Evolutionary conservation across 92 coral and sea anemone species (phyloP).

Genomic region (Ricordea florida): DNA sequence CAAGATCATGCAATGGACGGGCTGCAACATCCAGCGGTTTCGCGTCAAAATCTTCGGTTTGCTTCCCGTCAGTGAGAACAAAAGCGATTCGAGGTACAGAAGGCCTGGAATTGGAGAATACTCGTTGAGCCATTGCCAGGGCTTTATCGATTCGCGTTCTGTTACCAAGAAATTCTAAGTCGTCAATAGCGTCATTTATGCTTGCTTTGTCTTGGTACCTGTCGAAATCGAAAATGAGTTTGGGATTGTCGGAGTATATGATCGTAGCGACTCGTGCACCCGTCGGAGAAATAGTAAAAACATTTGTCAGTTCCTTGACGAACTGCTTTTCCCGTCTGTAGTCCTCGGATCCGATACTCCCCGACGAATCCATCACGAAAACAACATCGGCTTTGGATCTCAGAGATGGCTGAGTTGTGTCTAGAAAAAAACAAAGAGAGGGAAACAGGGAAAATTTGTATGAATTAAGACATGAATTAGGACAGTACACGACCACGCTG

Average conservation of each 20-base stretch:
- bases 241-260: slow-evolving; percentile 76
- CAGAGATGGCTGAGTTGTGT: slow-evolving; percentile 46
- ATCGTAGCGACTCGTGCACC: slow-evolving; percentile 81
- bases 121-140: slow-evolving; percentile 60
- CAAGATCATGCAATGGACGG: slow-evolving; percentile 73
- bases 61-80: slow-evolving; percentile 82
- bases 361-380: slow-evolving; percentile 92
- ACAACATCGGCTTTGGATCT: slow-evolving; percentile 83
- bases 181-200: slow-evolving; percentile 65
- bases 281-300: slow-evolving; percentile 71
- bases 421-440: not conserved
- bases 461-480: not conserved
- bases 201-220: slow-evolving; percentile 51
- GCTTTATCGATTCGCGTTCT: slow-evolving; percentile 89
- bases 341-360: slow-evolving; percentile 73
- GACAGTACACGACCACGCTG: no score
- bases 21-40: slow-evolving; percentile 76
- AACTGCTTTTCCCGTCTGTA: slow-evolving; percentile 80
- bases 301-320: slow-evolving; percentile 70
- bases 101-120: slow-evolving; percentile 76
- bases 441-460: not conserved
- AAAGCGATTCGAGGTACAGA: slow-evolving; percentile 86
- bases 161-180: slow-evolving; percentile 61
- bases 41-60: slow-evolving; percentile 74
- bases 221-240: slow-evolving; percentile 68